A percentile compares a stretch with the other conserved stretches of the same genome.
These are phyloP conservation scores for Gallinago stenura DNA, from an alignment of 2,797 vertebrate genomes.

Conservation along the genomic window DNA sequence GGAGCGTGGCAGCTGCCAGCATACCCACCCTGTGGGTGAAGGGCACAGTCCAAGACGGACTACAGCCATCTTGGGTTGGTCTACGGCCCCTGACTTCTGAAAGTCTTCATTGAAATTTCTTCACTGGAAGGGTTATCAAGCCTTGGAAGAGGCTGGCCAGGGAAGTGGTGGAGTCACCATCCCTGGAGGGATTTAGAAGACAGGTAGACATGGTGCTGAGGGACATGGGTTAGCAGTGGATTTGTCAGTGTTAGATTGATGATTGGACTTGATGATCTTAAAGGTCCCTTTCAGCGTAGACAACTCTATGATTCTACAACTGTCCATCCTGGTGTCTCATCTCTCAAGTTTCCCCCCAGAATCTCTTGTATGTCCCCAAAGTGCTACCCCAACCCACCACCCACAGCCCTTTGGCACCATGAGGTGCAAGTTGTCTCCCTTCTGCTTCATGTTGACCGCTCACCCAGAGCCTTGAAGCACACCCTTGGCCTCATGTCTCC, in stretches of 20 bases:
- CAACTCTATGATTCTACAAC: neutral
- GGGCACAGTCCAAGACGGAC: neutral
- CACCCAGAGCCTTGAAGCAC: neutral
- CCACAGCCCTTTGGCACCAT: neutral
- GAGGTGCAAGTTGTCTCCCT: rapidly evolving
- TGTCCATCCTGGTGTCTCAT: neutral
- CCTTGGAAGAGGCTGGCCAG: neutral
- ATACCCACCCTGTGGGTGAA: neutral
- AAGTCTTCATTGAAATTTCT: neutral
- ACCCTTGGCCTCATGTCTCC: neutral
- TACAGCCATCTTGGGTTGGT: neutral
- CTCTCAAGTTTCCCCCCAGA: neutral
- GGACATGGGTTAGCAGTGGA: neutral
- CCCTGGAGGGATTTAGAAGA: neutral
- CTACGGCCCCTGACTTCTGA: neutral
- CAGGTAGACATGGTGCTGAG: neutral
- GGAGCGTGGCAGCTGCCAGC: neutral
- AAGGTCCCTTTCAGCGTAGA: neutral
- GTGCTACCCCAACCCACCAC: neutral
- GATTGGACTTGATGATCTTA: neutral
- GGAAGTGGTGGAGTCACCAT: neutral
- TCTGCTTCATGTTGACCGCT: neutral
- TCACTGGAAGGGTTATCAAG: neutral
- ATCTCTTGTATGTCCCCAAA: neutral
- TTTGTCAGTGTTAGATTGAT: neutral